phyloP scores from a whole-genome alignment of 2,888 invertebrate species.

The Oscheius onirici region DNA sequence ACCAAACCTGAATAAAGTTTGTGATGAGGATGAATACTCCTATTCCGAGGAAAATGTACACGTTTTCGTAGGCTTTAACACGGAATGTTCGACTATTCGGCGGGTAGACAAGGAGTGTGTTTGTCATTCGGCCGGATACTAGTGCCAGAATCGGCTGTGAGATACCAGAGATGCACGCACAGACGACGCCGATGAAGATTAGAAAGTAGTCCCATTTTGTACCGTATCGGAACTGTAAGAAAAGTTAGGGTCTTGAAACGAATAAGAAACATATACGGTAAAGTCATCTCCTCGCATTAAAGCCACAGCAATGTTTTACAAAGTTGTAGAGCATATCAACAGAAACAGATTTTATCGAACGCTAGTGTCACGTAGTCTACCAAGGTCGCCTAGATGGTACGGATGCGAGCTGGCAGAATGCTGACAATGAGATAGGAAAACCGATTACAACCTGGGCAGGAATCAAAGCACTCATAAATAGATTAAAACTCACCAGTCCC shows the following conservation, averaged over 20 bases:
- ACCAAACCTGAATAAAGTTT: constrained; percentile 60
- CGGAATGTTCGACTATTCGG: constrained; percentile 52
- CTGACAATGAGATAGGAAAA: too few species aligned
- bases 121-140: constrained; percentile 58
- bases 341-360: too few species aligned
- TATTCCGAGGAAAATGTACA: constrained; percentile 64
- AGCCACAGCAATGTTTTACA: too few species aligned
- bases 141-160: constrained; percentile 59
- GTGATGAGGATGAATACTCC: constrained; percentile 53
- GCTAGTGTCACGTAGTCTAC: too few species aligned
- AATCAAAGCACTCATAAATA: too few species aligned
- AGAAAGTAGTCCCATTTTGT: constrained; percentile 51
- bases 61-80: constrained; percentile 56
- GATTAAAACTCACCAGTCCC: constrained; percentile 49
- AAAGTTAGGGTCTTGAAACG: background rate
- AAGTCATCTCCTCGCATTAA: too few species aligned
- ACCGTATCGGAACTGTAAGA: constrained; percentile 61
- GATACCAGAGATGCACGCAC: constrained; percentile 54
- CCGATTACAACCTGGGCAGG: too few species aligned
- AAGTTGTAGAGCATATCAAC: too few species aligned
- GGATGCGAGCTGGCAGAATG: too few species aligned
- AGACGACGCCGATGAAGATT: constrained; percentile 53
- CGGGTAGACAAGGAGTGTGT: constrained; percentile 54
- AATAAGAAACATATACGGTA: too few species aligned
- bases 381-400: too few species aligned